Base-by-base conservation (phyloP, 2,888 invertebrate genomes). In the Leucophenga montana region DNA sequence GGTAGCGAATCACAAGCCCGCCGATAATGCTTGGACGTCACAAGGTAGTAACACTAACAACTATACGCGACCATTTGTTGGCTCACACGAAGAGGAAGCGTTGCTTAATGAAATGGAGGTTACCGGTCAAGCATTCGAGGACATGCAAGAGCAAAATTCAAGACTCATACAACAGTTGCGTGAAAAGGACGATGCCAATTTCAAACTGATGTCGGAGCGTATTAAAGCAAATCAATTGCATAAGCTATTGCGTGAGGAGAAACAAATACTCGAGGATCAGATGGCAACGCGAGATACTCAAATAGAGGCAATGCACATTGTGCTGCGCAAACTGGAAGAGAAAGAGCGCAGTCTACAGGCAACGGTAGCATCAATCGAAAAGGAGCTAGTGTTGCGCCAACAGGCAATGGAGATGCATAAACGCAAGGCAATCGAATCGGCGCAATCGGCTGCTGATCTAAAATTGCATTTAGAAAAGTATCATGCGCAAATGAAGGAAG, bases 321-420 rank as follows among this genome's bases (percentile, higher is more conserved):
- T 98, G 54, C 95, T 98, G 9, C 92, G 98, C 64, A 96, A 97
- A 79, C 90, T 98, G 48, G 98, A 99, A 89, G 98, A 99, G 88
- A 98, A 98, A 87, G 98, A 99, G 88, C 91, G 97, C 13, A 92
- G 97, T 71, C 90, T 99, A 71, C 97, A 97, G 87, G 95, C 95
- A 84, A 97, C 96, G 57, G 91, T 99, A 65, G 94, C 95, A 0
- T 96, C 96, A 1, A 95, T 96, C 3, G 98, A 99, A 89, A 98
- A 98, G 88, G 98, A 99, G 89, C 90, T 98, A 74, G 91, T 96
- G 68, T 89, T 98, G 71, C 91, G 98, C 1, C 97, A 98, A 85
- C 98, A 98, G 88, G 96, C 98, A 1, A 95, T 97, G 95, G 99
- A 99, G 90, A 95, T 97, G 94, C 97, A 98, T 89, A 98, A 98